Conservation (phyloP, 2,797 vertebrate species). For the Enoplosus armatus region DNA sequence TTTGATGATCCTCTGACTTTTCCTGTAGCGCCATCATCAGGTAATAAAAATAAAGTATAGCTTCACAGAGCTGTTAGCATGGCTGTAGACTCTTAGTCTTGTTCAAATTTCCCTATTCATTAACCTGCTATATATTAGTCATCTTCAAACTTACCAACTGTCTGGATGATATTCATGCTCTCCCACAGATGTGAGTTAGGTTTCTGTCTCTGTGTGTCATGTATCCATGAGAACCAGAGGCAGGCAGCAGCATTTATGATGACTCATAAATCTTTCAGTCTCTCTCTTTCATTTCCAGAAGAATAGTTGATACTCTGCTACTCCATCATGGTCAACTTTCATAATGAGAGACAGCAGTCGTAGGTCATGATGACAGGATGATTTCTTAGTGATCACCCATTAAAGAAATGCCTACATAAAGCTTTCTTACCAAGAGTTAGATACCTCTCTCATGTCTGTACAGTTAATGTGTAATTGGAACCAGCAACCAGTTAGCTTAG, state of each 20-base stretch:
- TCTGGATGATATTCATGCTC: background rate
- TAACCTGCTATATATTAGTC: background rate
- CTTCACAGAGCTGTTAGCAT: too few relatives aligned
- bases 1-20: too few relatives aligned
- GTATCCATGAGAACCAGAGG: conserved; percentile 20
- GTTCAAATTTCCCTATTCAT: too few relatives aligned
- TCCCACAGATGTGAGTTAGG: conserved; percentile 10
- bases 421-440: background rate
- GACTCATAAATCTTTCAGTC: conserved; percentile 16
- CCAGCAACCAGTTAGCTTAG: background rate
- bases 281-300: background rate
- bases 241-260: conserved; percentile 7
- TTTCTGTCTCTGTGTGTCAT: background rate
- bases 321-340: background rate
- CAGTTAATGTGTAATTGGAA: background rate
- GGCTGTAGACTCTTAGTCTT: too few relatives aligned
- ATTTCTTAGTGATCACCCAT: background rate
- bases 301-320: background rate
- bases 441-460: too few relatives aligned
- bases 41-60: too few relatives aligned
- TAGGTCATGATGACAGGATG: background rate
- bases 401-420: too few relatives aligned
- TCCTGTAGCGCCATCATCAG: background rate
- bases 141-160: background rate
- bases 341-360: background rate